Conservation (phyloP, 2,797 vertebrate species). For the Sebastolobus alascanus region DNA sequence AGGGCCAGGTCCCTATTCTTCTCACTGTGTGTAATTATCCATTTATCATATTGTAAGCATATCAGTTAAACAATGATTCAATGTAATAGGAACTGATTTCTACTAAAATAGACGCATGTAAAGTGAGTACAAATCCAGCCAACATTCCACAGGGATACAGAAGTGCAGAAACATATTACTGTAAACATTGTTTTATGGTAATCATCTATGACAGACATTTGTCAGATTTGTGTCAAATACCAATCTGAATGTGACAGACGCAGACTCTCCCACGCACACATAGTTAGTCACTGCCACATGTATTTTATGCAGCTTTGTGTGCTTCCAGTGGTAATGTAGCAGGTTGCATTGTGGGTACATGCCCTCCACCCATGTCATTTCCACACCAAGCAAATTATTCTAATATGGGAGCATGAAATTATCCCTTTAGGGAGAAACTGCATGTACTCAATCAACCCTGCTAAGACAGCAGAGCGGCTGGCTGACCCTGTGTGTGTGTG, state of each 20-base stretch:
- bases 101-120: neutral
- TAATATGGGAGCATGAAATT: conserved; percentile 70
- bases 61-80: neutral
- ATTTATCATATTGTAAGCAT: neutral
- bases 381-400: conserved; percentile 70
- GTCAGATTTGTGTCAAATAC: no score
- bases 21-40: conserved; percentile 7
- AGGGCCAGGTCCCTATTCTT: neutral
- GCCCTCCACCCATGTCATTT: conserved; percentile 69
- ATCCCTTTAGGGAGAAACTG: conserved; percentile 64
- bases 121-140: neutral
- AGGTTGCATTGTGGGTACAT: conserved; percentile 58
- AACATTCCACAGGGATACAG: neutral
- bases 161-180: neutral
- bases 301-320: conserved; percentile 18
- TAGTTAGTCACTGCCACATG: conserved; percentile 5
- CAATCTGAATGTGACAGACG: conserved; percentile 8
- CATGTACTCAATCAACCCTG: conserved; percentile 63
- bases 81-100: neutral
- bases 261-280: neutral
- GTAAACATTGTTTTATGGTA: neutral
- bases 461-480: conserved; percentile 49
- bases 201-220: conserved; percentile 3
- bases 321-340: conserved; percentile 46
- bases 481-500: conserved; percentile 12